Percentiles rank a stretch among this genome's conserved stretches.
Evolutionary conservation across 2,113 vertebrate genomes (phyloP).

Genomic region (Gallinago media): DNA sequence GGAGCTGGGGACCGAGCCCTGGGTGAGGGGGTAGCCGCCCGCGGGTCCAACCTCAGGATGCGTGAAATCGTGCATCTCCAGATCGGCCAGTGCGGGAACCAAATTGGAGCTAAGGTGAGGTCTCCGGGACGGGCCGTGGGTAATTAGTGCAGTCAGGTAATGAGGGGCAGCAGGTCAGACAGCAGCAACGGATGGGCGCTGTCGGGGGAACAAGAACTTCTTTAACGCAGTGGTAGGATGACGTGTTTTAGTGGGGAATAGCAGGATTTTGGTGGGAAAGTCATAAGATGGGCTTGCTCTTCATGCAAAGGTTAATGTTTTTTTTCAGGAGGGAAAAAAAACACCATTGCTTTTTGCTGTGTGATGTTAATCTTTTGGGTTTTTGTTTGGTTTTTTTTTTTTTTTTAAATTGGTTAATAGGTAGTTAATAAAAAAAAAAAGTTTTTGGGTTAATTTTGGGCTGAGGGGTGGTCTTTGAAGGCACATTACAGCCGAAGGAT

Average conservation of each 20-base stretch:
- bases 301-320: neutral
- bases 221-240: neutral
- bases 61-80: slow-evolving; percentile 97
- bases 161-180: neutral
- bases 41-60: slow-evolving; percentile 76
- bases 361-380: no score
- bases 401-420: no score
- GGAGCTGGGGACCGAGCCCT: neutral
- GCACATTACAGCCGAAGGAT: no score
- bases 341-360: no score
- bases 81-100: slow-evolving; percentile 98
- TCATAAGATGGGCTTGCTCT: neutral
- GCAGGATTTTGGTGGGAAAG: neutral
- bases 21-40: neutral
- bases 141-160: neutral
- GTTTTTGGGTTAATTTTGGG: no score
- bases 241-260: neutral
- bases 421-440: no score
- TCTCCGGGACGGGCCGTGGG: fast-evolving
- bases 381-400: no score
- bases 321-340: no score
- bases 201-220: neutral
- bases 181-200: neutral
- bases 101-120: slow-evolving; percentile 95
- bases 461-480: no score